Evolutionary conservation across 1,140 invertebrate species (phyloP), one percentile per base, ranked within the genome.

Genomic region (Saccostrea echinata): DNA sequence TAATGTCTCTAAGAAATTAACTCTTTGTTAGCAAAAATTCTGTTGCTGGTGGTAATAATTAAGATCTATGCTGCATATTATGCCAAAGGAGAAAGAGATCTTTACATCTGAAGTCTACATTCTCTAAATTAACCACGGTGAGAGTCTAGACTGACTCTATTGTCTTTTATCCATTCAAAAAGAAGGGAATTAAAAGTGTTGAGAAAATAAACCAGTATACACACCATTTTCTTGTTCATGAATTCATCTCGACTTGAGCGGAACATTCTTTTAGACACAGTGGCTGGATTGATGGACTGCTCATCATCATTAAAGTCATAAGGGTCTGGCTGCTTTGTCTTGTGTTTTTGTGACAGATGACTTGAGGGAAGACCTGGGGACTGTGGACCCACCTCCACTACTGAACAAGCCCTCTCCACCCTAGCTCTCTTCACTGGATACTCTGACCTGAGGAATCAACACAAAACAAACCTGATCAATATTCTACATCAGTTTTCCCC

Each of bases 301-400:
- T 84, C 83, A 61, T 95, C 94, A 61, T 94, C 94, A 35, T 92
- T 93, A 89, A 95, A 95, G 57, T 94, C 93, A 81, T 95, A 95
- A 2, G 93, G 93, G 88, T 95, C 94, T 24, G 92, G 91, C 4
- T 88, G 87, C 80, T 55, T 89, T 33, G 91, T 91, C 88, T 91
- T 92, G 86, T 86, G 89, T 84, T 87, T 89, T 53, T 89, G 90
- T 21, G 90, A 53, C 13, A 30, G 85, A 33, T 89, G 88, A 51
- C 89, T 84, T 57, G 87, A 85, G 21, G 89, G 85, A 85, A 85
- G 52, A 71, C 80, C 80, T 55, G 43, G 71, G 18, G 57, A 30
- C 53, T 61, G 30, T 35, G 51, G 55, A 21, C 33, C 35, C 55
- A 76, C 30, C 33, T 80, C 24, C 51, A 76, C 30, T 35, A 80